Evolutionary conservation across 2,113 vertebrate genomes (phyloP).

Genomic region (Gambusia affinis): DNA sequence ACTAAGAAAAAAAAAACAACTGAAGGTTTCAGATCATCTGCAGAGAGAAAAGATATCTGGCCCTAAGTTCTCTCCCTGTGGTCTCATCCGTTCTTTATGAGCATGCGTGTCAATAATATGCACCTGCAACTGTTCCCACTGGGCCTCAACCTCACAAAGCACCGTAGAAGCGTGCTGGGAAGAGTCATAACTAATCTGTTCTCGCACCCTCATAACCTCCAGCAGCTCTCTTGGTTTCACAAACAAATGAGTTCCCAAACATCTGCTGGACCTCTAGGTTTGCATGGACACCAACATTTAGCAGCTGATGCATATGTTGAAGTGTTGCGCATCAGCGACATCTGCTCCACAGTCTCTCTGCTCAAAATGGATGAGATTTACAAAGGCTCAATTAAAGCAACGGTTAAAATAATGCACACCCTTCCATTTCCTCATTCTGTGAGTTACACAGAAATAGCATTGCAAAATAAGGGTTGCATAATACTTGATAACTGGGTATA

Average conservation of each 20-base stretch:
- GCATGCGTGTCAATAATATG: conserved; percentile 57
- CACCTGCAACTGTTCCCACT: conserved; percentile 75
- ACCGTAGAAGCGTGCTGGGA: conserved; percentile 19
- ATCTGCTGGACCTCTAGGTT: conserved; percentile 44
- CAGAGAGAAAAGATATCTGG: conserved; percentile 38
- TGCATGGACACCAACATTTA: conserved; percentile 1
- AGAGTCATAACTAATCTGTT: conserved; percentile 35
- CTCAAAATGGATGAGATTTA: background rate
- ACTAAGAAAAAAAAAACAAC: background rate
- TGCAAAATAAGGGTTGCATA: conserved; percentile 62
- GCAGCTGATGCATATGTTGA: conserved; percentile 11
- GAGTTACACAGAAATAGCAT: conserved; percentile 38
- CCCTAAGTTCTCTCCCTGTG: conserved; percentile 10
- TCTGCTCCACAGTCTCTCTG: background rate
- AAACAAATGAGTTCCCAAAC: conserved; percentile 53
- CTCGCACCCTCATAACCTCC: conserved; percentile 29
- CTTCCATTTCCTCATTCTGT: conserved; percentile 36
- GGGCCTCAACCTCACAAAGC: conserved; percentile 13
- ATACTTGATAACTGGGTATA: conserved; percentile 44
- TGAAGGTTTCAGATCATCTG: conserved; percentile 15
- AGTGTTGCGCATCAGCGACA: background rate
- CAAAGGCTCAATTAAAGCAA: background rate
- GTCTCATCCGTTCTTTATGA: conserved; percentile 42
- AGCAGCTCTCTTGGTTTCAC: conserved; percentile 58
- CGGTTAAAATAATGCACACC: background rate